Evolutionary conservation across 2,113 vertebrate species (phyloP).

Genomic region (Mesembrinibis cayennensis): DNA sequence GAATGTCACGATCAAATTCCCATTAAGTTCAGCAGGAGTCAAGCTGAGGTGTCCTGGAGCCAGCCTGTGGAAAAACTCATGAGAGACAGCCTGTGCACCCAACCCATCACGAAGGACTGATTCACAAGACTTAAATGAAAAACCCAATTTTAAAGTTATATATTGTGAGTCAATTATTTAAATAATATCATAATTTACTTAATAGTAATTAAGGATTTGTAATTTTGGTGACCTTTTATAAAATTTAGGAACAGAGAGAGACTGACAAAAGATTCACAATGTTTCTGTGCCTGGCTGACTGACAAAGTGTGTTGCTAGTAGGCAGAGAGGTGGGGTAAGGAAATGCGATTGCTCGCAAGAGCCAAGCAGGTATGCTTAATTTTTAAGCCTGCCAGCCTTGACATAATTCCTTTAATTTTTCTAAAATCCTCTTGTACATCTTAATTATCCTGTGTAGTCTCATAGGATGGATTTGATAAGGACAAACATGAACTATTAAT

Average conservation of each 20-base stretch:
- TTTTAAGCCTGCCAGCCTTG: not conserved
- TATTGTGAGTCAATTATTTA: not conserved
- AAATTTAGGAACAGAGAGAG: not conserved
- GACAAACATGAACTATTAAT: slow-evolving; percentile 12
- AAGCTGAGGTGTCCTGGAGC: not conserved
- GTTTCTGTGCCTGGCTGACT: not conserved
- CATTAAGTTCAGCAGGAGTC: not conserved
- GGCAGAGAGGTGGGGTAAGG: not conserved
- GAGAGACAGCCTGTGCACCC: not conserved
- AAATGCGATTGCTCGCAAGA: not conserved
- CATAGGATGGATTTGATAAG: slow-evolving; percentile 12
- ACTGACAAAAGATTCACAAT: not conserved
- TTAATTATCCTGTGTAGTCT: not conserved
- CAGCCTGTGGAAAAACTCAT: not conserved
- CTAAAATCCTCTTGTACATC: not conserved
- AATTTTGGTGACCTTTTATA: not conserved
- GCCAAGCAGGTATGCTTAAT: not conserved
- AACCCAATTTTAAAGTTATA: not conserved
- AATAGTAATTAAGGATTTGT: not conserved
- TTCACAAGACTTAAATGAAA: not conserved
- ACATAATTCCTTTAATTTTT: not conserved
- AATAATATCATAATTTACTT: not conserved
- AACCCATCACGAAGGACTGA: not conserved
- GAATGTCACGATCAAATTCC: not conserved
- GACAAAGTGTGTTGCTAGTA: not conserved